Percentiles rank a stretch among this genome's conserved stretches.
phyloP scores from a whole-genome alignment of 30 jellyfish, hydroid and myxozoan genomes.

The Turritopsis dohrnii region DNA sequence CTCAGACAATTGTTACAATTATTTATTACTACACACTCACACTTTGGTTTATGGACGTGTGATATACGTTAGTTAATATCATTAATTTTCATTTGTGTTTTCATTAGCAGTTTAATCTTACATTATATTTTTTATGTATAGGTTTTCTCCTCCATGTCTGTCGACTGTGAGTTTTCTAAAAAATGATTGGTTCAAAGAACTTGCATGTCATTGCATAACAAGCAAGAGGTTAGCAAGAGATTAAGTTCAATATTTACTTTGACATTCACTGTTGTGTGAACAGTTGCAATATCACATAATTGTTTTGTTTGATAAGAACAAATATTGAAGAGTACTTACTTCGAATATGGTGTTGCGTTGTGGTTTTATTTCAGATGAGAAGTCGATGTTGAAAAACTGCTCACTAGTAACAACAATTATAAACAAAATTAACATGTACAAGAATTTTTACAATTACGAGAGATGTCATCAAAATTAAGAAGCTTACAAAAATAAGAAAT shows the following conservation, averaged over 20 bases:
- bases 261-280: not conserved
- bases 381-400: slow-evolving; percentile 81
- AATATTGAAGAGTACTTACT: slow-evolving; percentile 41
- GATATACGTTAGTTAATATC: no score
- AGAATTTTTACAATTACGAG: not conserved
- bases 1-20: no score
- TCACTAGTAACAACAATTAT: no score
- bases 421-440: not conserved
- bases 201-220: not conserved
- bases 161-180: not conserved
- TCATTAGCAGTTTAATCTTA: not conserved
- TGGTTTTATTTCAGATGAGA: slow-evolving; percentile 59
- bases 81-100: not conserved
- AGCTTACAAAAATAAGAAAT: no score
- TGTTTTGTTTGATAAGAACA: not conserved
- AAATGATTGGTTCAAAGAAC: not conserved
- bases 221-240: no score
- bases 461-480: not conserved
- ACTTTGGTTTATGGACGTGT: no score
- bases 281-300: not conserved
- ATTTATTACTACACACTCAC: no score
- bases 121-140: not conserved
- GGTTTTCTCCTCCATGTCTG: not conserved
- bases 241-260: not conserved
- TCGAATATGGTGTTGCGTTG: slow-evolving; percentile 89